A percentile compares a stretch with the other conserved stretches of the same genome.
Conservation (phyloP, 2,113 vertebrate species). For the Oncorhynchus keta region DNA sequence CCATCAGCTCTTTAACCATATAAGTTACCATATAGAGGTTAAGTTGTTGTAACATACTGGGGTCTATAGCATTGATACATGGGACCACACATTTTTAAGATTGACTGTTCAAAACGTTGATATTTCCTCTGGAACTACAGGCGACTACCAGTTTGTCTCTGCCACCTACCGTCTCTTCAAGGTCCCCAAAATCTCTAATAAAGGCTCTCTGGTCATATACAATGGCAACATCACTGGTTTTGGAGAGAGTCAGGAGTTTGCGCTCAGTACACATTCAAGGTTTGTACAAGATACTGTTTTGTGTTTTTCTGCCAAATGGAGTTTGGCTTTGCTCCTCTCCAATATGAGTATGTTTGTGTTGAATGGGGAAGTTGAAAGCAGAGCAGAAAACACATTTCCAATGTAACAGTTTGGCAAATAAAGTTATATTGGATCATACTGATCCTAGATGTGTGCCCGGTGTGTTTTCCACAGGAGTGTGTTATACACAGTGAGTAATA, state of each 20-base stretch:
- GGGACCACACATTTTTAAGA: neutral
- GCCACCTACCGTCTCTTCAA: conserved; percentile 90
- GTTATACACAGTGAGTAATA: neutral
- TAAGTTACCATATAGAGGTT: too few relatives aligned
- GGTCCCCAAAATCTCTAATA: conserved; percentile 48
- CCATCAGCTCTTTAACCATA: too few relatives aligned
- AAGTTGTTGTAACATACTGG: neutral
- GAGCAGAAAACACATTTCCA: neutral
- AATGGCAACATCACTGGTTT: conserved; percentile 75
- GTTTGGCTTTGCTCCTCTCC: neutral
- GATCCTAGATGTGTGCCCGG: neutral
- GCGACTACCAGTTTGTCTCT: conserved; percentile 81
- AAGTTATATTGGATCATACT: too few relatives aligned
- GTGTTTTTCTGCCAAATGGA: neutral
- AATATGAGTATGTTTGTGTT: neutral
- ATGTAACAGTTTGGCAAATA: too few relatives aligned
- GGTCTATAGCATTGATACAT: neutral
- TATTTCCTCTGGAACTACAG: conserved; percentile 52
- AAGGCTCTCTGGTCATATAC: conserved; percentile 74
- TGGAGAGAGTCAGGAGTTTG: conserved; percentile 76
- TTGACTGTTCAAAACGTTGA: neutral
- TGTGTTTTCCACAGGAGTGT: neutral
- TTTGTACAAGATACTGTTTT: conserved; percentile 41
- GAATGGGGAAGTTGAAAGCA: neutral
- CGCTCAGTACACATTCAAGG: conserved; percentile 84